Evolutionary conservation across 1,140 invertebrate genomes (phyloP), one percentile per base, ranked within the genome.

Genomic region (Belonocnema kinseyi): DNA sequence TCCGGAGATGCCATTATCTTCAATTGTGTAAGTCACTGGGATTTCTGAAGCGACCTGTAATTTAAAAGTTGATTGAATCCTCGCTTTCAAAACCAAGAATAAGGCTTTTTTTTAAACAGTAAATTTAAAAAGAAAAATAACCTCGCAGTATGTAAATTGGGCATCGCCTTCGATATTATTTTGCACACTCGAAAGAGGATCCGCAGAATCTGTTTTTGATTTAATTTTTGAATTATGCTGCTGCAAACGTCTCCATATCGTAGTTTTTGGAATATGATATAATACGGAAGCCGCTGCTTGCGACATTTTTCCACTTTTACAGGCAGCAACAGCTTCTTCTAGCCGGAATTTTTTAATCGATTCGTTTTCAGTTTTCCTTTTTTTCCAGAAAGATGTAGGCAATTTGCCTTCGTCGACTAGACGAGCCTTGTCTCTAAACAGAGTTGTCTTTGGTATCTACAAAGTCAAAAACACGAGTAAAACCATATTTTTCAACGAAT

Each of bases 251-350:
- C 93, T 90, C 93, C 93, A 94, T 26, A 94, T 92, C 1, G 93
- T 94, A n/a, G 93, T 93, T 86, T 94, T 94, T 26, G 93, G 93
- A 76, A 94, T 93, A 79, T 91, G 90, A 80, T 92, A 94, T 13
- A 91, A 89, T 77, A 92, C 87, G 0, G 93, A 92, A 13, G 93
- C 93, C 33, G 91, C 88, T 52, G 93, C 93, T 81, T 94, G 93
- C 0, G 93, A 93, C 92, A 94, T 93, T 81, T 91, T 93, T 3
- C 92, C 92, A 51, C 91, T 88, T 78, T 91, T 89, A 73, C 93
- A 94, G 14, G 93, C 93, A 33, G 92, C 90, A 3, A 94, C 91
- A 6, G 93, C 93, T 80, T 93, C 91, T 53, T 92, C 90, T 4
- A 94, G 83, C 72, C 93, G 90, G n/a, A 88, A 85, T 72, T 91